Evolutionary conservation across 2,888 invertebrate species (phyloP).

Genomic region (Acanthosoma haemorrhoidale): DNA sequence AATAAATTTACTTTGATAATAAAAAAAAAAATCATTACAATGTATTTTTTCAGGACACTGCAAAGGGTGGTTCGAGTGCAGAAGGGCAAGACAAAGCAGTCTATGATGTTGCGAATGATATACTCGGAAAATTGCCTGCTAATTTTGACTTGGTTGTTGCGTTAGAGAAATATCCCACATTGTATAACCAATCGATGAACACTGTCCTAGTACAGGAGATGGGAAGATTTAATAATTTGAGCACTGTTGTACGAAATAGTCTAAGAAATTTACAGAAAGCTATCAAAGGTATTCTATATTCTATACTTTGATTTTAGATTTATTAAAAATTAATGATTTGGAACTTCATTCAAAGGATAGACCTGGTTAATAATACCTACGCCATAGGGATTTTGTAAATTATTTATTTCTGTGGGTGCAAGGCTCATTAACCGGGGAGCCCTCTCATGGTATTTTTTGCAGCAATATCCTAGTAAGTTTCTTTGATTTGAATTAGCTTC

Average conservation of each 20-base stretch:
- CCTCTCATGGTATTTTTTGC: too few relatives aligned
- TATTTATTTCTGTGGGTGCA: not conserved
- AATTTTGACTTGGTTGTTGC: conserved; percentile 50
- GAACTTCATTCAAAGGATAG: not conserved
- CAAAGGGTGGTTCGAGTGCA: conserved; percentile 55
- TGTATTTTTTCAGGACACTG: conserved; percentile 54
- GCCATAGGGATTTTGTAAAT: too few relatives aligned
- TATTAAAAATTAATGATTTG: not conserved
- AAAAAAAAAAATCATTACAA: too few relatives aligned
- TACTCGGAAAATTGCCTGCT: conserved; percentile 57
- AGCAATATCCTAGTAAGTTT: too few relatives aligned
- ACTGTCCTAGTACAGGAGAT: conserved; percentile 84
- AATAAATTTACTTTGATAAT: too few relatives aligned
- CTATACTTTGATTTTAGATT: not conserved
- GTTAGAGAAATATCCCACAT: conserved; percentile 65
- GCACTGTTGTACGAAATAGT: conserved; percentile 54
- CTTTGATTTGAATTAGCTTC: too few relatives aligned
- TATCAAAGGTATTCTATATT: conserved; percentile 55
- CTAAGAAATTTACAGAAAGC: conserved; percentile 59
- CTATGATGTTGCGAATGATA: conserved; percentile 67
- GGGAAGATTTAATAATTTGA: conserved; percentile 66
- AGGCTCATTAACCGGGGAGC: too few relatives aligned
- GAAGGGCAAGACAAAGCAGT: conserved; percentile 75
- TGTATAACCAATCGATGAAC: conserved; percentile 82
- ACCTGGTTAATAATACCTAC: too few relatives aligned